phyloP scores from a whole-genome alignment of 53 echinoderm and acorn worm species.

The Echinometra lucunter region DNA sequence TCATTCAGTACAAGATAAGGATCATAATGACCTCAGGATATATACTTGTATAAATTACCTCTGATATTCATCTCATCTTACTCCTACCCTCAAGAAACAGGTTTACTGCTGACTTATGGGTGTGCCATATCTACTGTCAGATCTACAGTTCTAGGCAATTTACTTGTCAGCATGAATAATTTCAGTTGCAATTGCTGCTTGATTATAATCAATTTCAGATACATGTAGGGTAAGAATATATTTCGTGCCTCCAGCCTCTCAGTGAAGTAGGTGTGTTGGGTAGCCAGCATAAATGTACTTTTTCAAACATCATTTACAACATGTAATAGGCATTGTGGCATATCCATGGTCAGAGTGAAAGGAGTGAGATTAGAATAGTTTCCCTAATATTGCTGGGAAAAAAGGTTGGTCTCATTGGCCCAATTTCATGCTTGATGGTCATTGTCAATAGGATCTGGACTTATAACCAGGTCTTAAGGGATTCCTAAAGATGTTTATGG shows the following conservation, averaged over 20 bases:
- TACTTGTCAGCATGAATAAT: constrained; percentile 53
- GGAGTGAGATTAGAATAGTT: neutral
- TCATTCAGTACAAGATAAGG: constrained; percentile 20
- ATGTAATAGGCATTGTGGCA: neutral
- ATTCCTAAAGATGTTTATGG: neutral
- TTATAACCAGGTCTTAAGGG: constrained; percentile 1
- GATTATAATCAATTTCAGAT: constrained; percentile 38
- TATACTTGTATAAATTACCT: neutral
- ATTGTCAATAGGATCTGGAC: neutral
- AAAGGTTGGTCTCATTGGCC: neutral
- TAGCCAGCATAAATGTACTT: neutral
- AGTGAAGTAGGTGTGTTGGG: neutral
- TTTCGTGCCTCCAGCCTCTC: neutral
- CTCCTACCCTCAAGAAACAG: constrained; percentile 14
- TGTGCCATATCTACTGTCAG: neutral
- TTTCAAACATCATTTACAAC: neutral
- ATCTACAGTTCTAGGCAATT: constrained; percentile 32
- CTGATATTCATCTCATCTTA: neutral
- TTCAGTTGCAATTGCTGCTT: constrained; percentile 40
- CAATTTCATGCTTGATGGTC: constrained; percentile 16
- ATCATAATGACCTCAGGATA: constrained; percentile 46
- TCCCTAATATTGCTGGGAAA: neutral
- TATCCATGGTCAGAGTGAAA: neutral
- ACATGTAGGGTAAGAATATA: neutral
- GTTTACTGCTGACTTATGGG: neutral